A percentile compares a stretch with the other conserved stretches of the same genome.
phyloP scores from a whole-genome alignment of 2,797 vertebrate genomes.

The Pempheris klunzingeri region DNA sequence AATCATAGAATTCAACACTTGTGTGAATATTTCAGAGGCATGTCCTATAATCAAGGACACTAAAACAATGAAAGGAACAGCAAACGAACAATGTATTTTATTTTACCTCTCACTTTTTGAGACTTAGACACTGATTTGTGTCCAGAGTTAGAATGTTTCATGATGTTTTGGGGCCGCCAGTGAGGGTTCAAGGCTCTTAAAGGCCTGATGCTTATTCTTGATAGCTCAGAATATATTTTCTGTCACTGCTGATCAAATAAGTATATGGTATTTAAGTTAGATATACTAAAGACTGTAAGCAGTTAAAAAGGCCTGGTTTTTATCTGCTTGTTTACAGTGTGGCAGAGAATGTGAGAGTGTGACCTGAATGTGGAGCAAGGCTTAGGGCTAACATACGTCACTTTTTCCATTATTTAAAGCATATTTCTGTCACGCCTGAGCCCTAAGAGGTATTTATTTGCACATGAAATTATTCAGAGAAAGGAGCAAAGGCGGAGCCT shows the following conservation, averaged over 20 bases:
- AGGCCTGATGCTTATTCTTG: not conserved
- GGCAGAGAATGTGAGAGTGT: slow-evolving; percentile 44
- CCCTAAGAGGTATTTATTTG: slow-evolving; percentile 55
- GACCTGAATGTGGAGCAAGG: slow-evolving; percentile 68
- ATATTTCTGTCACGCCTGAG: slow-evolving; percentile 61
- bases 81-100: not conserved
- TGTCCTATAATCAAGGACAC: not conserved
- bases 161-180: not conserved
- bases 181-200: not conserved
- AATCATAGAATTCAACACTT: slow-evolving; percentile 2
- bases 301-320: slow-evolving; percentile 19
- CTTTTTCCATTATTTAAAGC: slow-evolving; percentile 73
- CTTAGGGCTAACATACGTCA: slow-evolving; percentile 63
- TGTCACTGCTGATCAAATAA: not conserved
- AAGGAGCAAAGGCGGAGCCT: slow-evolving; percentile 5
- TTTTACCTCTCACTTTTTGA: not conserved
- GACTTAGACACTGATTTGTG: too few relatives aligned
- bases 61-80: not conserved
- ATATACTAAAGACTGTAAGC: not conserved
- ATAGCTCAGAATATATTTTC: not conserved
- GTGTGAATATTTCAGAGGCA: not conserved
- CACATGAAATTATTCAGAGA: slow-evolving; percentile 26
- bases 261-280: too few relatives aligned
- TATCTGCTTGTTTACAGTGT: slow-evolving; percentile 44
- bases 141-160: not conserved